Evolutionary conservation across 1,140 invertebrate genomes (phyloP).

Genomic region (Drosophila seguyi): DNA sequence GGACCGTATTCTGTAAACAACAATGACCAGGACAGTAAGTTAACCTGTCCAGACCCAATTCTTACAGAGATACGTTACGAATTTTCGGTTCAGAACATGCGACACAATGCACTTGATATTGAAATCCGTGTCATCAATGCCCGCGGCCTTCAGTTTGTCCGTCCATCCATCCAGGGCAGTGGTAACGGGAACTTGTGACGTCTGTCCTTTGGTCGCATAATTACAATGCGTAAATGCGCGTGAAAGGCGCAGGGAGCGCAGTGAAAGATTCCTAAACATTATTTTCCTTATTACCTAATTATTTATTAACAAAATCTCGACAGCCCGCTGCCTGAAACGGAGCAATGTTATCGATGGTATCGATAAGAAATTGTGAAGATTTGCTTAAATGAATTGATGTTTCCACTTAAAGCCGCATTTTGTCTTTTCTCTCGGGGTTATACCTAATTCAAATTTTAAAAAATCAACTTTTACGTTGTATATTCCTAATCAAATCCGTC

Average conservation of each 20-base stretch:
- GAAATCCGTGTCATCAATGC: conserved; percentile 80
- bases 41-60: conserved; percentile 1
- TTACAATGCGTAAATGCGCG: conserved; percentile 13
- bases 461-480: not conserved
- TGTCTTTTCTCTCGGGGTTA: not conserved
- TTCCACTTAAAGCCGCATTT: not conserved
- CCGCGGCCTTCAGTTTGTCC: conserved; percentile 72
- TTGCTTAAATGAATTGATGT: not conserved
- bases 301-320: conserved; percentile 61
- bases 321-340: conserved; percentile 1
- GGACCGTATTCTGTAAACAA: conserved; percentile 57
- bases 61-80: conserved; percentile 57
- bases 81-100: conserved; percentile 78
- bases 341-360: conserved; percentile 7
- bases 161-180: conserved; percentile 72
- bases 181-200: conserved; percentile 41
- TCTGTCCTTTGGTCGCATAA: conserved; percentile 4
- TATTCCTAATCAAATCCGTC: not conserved
- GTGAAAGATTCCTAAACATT: conserved; percentile 56
- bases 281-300: conserved; percentile 73
- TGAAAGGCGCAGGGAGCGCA: conserved; percentile 29
- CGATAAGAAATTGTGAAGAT: not conserved
- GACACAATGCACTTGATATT: conserved; percentile 85
- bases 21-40: conserved; percentile 14
- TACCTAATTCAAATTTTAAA: not conserved